Evolutionary conservation across 1,140 invertebrate genomes (phyloP).

Genomic region (Aphaenogaster ashmeadi): DNA sequence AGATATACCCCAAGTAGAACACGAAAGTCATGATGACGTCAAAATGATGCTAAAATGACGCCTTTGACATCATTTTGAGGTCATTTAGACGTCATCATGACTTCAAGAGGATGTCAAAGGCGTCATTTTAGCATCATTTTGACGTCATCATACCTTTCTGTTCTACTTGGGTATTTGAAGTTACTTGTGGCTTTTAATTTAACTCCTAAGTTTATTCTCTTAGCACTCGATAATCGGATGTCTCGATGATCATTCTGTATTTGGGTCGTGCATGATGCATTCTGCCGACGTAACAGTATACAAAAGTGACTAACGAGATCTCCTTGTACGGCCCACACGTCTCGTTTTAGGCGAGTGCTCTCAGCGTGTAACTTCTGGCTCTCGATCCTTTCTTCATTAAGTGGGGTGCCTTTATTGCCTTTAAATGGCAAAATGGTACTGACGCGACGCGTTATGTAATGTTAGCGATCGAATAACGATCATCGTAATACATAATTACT

Average conservation of each 20-base stretch:
- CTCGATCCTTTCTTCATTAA: constrained; percentile 52
- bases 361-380: constrained; percentile 7
- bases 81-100: too few relatives aligned
- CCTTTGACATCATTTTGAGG: too few relatives aligned
- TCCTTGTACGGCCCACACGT: constrained; percentile 42
- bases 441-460: constrained; percentile 4
- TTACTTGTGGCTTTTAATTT: background rate
- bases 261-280: constrained; percentile 54
- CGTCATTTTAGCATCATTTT: too few relatives aligned
- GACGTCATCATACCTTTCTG: too few relatives aligned
- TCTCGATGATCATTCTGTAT: constrained; percentile 5
- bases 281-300: constrained; percentile 36
- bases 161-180: background rate
- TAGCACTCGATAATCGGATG: background rate
- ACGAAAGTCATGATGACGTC: background rate
- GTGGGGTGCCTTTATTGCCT: constrained; percentile 50
- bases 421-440: constrained; percentile 49
- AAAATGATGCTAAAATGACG: too few relatives aligned
- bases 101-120: too few relatives aligned
- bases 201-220: background rate
- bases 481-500: background rate
- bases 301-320: constrained; percentile 64
- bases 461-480: background rate
- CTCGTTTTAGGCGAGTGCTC: constrained; percentile 42
- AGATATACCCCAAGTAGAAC: too few relatives aligned